Conservation (phyloP, 2,113 vertebrate genomes). For the Phainopepla nitens region DNA sequence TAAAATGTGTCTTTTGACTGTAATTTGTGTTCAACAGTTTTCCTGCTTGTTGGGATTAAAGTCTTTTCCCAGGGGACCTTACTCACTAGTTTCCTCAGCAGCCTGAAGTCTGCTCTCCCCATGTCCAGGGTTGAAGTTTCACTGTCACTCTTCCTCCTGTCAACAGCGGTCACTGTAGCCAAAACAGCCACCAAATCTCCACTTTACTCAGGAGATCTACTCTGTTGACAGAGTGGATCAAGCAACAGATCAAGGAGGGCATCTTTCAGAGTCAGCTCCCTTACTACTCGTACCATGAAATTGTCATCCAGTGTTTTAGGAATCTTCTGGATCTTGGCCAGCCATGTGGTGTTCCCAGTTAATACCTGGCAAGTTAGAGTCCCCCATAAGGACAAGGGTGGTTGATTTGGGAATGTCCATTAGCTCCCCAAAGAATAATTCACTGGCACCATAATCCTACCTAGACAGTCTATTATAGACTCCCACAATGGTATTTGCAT, state of each 20-base stretch:
- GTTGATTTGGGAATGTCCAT: background rate
- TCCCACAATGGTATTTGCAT: background rate
- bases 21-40: background rate
- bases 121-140: background rate
- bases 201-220: background rate
- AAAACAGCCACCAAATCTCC: background rate
- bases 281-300: background rate
- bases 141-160: background rate
- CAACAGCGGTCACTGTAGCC: fast-evolving
- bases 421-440: background rate
- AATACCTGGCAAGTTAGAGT: background rate
- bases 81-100: background rate
- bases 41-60: background rate
- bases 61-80: background rate
- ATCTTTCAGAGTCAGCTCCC: background rate
- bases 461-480: background rate
- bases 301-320: background rate
- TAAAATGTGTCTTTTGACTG: background rate
- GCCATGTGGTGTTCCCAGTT: background rate
- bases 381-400: background rate
- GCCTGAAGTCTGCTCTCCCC: background rate
- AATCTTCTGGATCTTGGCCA: background rate
- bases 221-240: background rate
- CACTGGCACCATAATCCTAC: background rate
- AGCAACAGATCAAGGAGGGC: background rate